A percentile compares a stretch with the other conserved stretches of the same genome.
Conservation (phyloP, 2,888 invertebrate genomes). For the Euzophera pinguis region DNA sequence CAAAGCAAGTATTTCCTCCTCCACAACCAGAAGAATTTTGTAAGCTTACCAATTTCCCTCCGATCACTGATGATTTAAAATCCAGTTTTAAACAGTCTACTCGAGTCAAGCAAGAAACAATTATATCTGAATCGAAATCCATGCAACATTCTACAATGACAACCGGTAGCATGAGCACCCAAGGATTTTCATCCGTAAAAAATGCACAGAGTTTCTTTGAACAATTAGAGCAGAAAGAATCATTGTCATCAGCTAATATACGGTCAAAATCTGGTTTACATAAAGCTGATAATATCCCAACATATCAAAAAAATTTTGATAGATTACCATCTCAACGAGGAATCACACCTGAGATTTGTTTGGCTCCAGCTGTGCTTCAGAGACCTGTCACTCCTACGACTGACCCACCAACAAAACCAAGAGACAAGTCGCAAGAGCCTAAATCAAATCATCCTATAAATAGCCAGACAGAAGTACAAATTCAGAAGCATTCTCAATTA, state of each 20-base stretch:
- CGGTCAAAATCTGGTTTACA: conserved; percentile 78
- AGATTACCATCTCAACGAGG: conserved; percentile 79
- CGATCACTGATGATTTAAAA: conserved; percentile 60
- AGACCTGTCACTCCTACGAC: conserved; percentile 62
- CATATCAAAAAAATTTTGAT: conserved; percentile 83
- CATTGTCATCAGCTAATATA: conserved; percentile 48
- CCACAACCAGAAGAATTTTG: conserved; percentile 48
- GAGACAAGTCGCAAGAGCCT: conserved; percentile 53
- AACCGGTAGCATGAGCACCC: conserved; percentile 39
- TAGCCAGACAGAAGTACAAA: conserved; percentile 25
- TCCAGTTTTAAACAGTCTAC: conserved; percentile 49
- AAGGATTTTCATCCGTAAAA: conserved; percentile 59
- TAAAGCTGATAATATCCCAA: conserved; percentile 81
- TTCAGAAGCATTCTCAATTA: conserved; percentile 33
- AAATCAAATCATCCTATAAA: conserved; percentile 23
- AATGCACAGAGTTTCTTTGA: conserved; percentile 64
- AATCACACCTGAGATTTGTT: conserved; percentile 76
- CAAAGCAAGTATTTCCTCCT: conserved; percentile 63
- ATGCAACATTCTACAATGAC: conserved; percentile 46
- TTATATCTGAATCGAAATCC: conserved; percentile 46
- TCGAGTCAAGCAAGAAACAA: conserved; percentile 44
- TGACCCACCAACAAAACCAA: conserved; percentile 56
- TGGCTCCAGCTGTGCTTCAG: conserved; percentile 61
- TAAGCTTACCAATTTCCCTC: conserved; percentile 45
- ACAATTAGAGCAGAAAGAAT: conserved; percentile 62